Percentiles rank a stretch among this genome's conserved stretches.
Evolutionary conservation across 2,888 invertebrate genomes (phyloP).

Genomic region (Bombylius discolor): DNA sequence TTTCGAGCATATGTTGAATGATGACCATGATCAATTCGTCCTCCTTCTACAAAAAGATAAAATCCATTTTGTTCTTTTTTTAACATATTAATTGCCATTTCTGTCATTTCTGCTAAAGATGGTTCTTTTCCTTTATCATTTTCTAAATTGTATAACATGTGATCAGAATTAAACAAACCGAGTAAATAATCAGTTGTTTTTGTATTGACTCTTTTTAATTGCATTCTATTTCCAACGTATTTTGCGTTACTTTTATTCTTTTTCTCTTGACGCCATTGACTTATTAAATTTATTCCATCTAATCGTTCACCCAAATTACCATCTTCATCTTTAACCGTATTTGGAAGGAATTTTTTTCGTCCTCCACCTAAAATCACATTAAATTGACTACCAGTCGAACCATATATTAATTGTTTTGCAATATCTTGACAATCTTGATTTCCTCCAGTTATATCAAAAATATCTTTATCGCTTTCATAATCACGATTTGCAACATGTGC

Average conservation of each 20-base stretch:
- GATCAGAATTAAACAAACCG: slow-evolving; percentile 42
- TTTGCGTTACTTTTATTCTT: slow-evolving; percentile 16
- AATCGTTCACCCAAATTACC: slow-evolving; percentile 38
- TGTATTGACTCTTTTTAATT: slow-evolving; percentile 27
- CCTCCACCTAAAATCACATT: slow-evolving; percentile 44
- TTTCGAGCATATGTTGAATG: slow-evolving; percentile 28
- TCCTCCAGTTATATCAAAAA: slow-evolving; percentile 37
- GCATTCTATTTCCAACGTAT: slow-evolving; percentile 22
- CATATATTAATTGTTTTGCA: slow-evolving; percentile 53
- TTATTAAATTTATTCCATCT: slow-evolving; percentile 52
- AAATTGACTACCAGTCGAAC: slow-evolving; percentile 50
- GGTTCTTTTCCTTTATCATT: slow-evolving; percentile 37
- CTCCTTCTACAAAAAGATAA: slow-evolving; percentile 65
- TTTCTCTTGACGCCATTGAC: slow-evolving; percentile 43
- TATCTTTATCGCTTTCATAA: slow-evolving; percentile 54
- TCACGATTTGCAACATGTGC: slow-evolving; percentile 54
- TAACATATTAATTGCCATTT: slow-evolving; percentile 58
- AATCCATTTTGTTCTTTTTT: slow-evolving; percentile 53
- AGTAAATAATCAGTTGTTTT: slow-evolving; percentile 42
- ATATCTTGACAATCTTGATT: slow-evolving; percentile 50
- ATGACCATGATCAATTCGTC: slow-evolving; percentile 32
- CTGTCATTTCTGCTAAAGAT: slow-evolving; percentile 67
- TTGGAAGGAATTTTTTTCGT: slow-evolving; percentile 23
- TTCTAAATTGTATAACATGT: slow-evolving; percentile 43
- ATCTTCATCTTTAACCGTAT: slow-evolving; percentile 37